phyloP scores from a whole-genome alignment of 92 coral and sea anemone species.

The Phenganax subtilis region DNA sequence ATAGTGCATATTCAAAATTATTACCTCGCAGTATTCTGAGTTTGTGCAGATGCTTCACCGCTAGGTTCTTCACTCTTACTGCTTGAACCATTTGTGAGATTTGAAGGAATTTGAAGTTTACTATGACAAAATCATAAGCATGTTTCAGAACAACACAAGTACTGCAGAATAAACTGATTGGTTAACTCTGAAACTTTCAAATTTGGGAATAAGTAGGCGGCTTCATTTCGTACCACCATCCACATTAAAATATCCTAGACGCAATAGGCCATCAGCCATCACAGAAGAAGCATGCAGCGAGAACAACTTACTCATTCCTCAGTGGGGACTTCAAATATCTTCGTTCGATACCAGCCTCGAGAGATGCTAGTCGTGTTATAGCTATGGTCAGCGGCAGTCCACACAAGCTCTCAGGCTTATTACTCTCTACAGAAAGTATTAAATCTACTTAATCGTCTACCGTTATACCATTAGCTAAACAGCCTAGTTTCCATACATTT shows the following conservation, averaged over 20 bases:
- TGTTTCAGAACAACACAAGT: too few species aligned
- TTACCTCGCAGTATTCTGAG: slow-evolving; percentile 5
- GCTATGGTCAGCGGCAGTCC: slow-evolving; percentile 75
- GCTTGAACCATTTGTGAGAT: slow-evolving; percentile 79
- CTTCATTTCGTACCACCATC: too few species aligned
- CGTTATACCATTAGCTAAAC: too few species aligned
- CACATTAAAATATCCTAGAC: too few species aligned
- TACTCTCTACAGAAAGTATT: slow-evolving; percentile 3
- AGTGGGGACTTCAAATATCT: slow-evolving; percentile 86
- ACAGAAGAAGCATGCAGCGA: too few species aligned
- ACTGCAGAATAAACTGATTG: too few species aligned
- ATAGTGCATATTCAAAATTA: neutral
- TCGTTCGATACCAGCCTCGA: slow-evolving; percentile 84
- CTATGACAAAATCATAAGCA: slow-evolving; percentile 31
- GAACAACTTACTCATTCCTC: slow-evolving; percentile 78
- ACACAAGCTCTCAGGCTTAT: slow-evolving; percentile 32
- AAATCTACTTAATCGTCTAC: too few species aligned
- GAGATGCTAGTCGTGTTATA: slow-evolving; percentile 68
- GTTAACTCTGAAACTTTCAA: too few species aligned
- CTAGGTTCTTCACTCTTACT: slow-evolving; percentile 25
- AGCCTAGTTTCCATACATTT: too few species aligned
- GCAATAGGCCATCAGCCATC: too few species aligned
- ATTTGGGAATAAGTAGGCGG: neutral
- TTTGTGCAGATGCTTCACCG: slow-evolving; percentile 17
- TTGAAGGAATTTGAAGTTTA: slow-evolving; percentile 83